Evolutionary conservation across 30 jellyfish, hydroid and myxozoan species (phyloP), one percentile per base, ranked within the genome.

Genomic region (Aurelia aurita): DNA sequence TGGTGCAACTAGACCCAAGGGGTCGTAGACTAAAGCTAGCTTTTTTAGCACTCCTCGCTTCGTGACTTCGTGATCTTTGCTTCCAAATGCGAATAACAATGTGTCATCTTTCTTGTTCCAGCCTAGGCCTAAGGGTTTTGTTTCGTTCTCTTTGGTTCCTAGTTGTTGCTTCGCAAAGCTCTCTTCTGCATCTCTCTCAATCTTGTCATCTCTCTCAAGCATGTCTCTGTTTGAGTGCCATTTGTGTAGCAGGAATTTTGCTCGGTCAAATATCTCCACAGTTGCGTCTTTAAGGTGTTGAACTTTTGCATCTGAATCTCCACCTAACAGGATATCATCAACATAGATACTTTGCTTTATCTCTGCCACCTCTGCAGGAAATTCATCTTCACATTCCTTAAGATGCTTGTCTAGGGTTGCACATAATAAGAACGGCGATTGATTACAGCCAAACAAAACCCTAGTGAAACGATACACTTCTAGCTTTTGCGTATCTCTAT

Each of bases 11-110:
- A 65, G 25, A 25, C 90, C 82, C n/a, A 82, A 31, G 22, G 96
- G 97, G 35, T 84, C 96, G 29, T 90, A 47, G 47, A 80, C 60
- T 16, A 82, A 70, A 16, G 96, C 95, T n/a, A 19, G 18, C 23
- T 79, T 61, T 46, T 54, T 18, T 39, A 58, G 46, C n/a, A 79
- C 90, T 79, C 90, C 62, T 32, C 62, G 32, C 47, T 34, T 34
- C 7, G 69, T 79, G 54, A 43, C 46, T 21, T 79, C 69, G 46
- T 15, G n/a, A n/a, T 79, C 28, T 45, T 18, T 19, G 11, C 43
- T 78, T 79, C 29, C 82, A 23, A 79, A 13, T 18, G 23, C 7
- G 45, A 79, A 45, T 26, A 84, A 71, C 22, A 79, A 18, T 26
- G 82, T 63, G 45, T 79, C 90, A 14, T 31, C 23, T n/a, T 63